Evolutionary conservation across 2,888 invertebrate species (phyloP), one percentile per base, ranked within the genome.

Genomic region (Stenoptilia bipunctidactyla): DNA sequence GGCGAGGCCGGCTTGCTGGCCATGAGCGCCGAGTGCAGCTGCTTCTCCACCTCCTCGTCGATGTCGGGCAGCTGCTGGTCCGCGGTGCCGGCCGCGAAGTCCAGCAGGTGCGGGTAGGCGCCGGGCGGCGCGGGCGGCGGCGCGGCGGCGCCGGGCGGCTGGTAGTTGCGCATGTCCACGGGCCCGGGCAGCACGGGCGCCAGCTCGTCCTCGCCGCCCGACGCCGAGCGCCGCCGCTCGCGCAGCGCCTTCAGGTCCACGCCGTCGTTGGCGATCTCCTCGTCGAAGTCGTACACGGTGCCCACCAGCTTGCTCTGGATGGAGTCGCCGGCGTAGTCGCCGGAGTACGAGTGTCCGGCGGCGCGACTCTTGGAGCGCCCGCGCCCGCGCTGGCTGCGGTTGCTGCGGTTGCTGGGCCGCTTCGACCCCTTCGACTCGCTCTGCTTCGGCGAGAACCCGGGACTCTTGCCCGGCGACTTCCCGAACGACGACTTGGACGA

Each of bases 111-210:
- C 33, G 54, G 87, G 41, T 87, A 86, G 48, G 87, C 89, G 84
- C 1, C 83, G 68, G 36, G 87, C 86, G 1, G 25, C 13, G 13
- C 27, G 37, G 33, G 13, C 13, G 34, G 2, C 4, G 13, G 4
- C 2, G 2, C 34, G 12, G 35, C 15, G 5, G 79, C 75, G 42
- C 86, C 85, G 15, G 85, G 85, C 43, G 86, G 83, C 57, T 89
- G 92, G 62, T 94, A 94, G 0, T 94, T 94, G 40, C 94, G 88
- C 94, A 94, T 94, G 63, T 94, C 94, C 0, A 94, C 94, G 0
- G 94, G 94, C 1, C 93, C 94, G 0, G 94, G 94, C 46, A 94
- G 67, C 38, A 94, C 87, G 0, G 92, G 90, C 34, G 34, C 13
- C 4, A 34, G 12, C 34, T 34, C 30, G 9, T 42, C 46, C 13